A percentile compares a stretch with the other conserved stretches of the same genome.
Conservation (phyloP, 2,113 vertebrate genomes). For the Charina bottae region DNA sequence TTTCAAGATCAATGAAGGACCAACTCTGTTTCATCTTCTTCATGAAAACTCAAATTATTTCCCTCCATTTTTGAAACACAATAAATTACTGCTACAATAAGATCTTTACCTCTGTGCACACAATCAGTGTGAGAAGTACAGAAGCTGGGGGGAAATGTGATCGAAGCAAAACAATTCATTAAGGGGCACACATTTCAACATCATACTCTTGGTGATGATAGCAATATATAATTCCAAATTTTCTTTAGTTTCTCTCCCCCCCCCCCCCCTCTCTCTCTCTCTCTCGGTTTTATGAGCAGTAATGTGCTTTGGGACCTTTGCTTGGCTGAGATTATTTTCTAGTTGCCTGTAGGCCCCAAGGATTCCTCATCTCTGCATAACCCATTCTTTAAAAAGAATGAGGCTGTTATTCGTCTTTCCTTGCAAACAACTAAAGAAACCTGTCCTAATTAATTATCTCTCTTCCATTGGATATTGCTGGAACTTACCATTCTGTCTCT, state of each 20-base stretch:
- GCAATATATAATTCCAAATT: neutral
- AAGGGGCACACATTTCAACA: neutral
- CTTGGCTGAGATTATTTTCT: neutral
- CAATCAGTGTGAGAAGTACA: neutral
- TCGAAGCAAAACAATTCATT: conserved; percentile 18
- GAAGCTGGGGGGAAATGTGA: neutral
- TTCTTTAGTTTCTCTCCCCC: neutral
- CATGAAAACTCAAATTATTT: conserved; percentile 26
- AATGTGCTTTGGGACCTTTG: neutral
- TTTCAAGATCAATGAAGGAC: conserved; percentile 19
- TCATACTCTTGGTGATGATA: neutral
- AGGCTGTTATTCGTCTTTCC: neutral
- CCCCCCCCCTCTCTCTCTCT: neutral
- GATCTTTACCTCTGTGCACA: conserved; percentile 17
- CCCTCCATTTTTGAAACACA: conserved; percentile 10
- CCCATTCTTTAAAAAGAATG: neutral
- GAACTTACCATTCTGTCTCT: neutral
- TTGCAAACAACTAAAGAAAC: neutral
- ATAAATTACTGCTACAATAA: conserved; percentile 22
- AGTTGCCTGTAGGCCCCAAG: neutral
- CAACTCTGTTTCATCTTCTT: conserved; percentile 1
- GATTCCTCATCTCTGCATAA: neutral
- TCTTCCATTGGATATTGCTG: neutral
- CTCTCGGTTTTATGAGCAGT: neutral
- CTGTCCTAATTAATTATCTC: neutral